Conservation (phyloP, 2,888 invertebrate genomes). For the Osmoderma eremita region DNA sequence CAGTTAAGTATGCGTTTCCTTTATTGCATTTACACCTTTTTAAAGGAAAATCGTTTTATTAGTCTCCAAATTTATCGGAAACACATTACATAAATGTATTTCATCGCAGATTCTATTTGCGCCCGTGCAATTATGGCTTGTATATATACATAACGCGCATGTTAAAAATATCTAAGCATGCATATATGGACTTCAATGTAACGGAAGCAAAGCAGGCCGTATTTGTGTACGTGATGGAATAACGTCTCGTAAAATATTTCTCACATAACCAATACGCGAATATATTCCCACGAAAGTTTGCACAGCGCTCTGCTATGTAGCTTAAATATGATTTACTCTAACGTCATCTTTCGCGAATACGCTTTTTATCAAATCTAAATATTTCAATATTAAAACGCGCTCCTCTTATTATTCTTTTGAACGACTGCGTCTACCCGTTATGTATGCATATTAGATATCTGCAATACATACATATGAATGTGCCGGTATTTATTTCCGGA, state of each 20-base stretch:
- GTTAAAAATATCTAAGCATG: background rate
- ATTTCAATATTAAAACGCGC: slow-evolving; percentile 29
- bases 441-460: no score
- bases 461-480: no score
- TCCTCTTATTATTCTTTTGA: slow-evolving; percentile 12
- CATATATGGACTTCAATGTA: slow-evolving; percentile 10
- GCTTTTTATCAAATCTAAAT: slow-evolving; percentile 37
- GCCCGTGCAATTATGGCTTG: no score
- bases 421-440: no score
- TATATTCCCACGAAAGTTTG: slow-evolving; percentile 2
- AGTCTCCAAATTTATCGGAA: no score
- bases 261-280: slow-evolving; percentile 16
- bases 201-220: background rate
- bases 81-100: no score
- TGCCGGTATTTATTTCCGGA: no score
- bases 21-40: no score
- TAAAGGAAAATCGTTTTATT: no score
- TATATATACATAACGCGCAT: background rate
- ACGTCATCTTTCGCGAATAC: slow-evolving; percentile 21
- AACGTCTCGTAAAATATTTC: slow-evolving; percentile 20
- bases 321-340: slow-evolving; percentile 35
- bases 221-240: slow-evolving; percentile 1
- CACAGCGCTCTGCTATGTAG: slow-evolving; percentile 14
- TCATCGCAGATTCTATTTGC: no score
- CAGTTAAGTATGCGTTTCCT: no score